A percentile compares a stretch with the other conserved stretches of the same genome.
These are phyloP conservation scores for Cheilosia pagana DNA, from an alignment of 2,888 invertebrate genomes.

Conservation along the genomic window DNA sequence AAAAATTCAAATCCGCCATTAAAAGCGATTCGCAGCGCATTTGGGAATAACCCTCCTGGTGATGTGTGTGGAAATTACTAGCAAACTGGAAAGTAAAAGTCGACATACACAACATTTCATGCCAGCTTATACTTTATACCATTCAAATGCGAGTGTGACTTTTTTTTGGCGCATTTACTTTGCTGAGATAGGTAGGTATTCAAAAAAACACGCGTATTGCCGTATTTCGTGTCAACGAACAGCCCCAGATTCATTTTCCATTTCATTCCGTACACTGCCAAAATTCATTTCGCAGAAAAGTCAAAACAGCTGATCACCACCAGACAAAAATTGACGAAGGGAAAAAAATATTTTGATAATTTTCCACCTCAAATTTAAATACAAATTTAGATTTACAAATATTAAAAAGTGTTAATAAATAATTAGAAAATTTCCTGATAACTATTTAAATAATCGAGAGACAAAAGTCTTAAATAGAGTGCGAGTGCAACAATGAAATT, in stretches of 20 bases:
- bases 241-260: not conserved
- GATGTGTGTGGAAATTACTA: no score
- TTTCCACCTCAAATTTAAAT: constrained; percentile 12
- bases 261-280: constrained; percentile 9
- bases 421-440: not conserved
- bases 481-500: constrained; percentile 61
- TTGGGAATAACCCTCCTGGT: no score
- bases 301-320: constrained; percentile 49
- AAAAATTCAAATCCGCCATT: no score
- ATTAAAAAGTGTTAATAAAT: not conserved
- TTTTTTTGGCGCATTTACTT: no score
- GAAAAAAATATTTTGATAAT: constrained; percentile 17
- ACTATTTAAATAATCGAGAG: not conserved
- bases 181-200: no score
- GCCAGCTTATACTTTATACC: no score
- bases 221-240: constrained; percentile 1
- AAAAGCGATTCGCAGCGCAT: no score
- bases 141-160: no score
- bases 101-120: no score
- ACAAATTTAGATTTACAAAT: not conserved
- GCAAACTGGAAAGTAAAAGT: no score
- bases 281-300: constrained; percentile 38
- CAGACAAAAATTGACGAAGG: constrained; percentile 2
- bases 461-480: constrained; percentile 12
- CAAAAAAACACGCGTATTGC: no score